Evolutionary conservation across 2,113 vertebrate species (phyloP).

Genomic region (Alaudala cheleensis): DNA sequence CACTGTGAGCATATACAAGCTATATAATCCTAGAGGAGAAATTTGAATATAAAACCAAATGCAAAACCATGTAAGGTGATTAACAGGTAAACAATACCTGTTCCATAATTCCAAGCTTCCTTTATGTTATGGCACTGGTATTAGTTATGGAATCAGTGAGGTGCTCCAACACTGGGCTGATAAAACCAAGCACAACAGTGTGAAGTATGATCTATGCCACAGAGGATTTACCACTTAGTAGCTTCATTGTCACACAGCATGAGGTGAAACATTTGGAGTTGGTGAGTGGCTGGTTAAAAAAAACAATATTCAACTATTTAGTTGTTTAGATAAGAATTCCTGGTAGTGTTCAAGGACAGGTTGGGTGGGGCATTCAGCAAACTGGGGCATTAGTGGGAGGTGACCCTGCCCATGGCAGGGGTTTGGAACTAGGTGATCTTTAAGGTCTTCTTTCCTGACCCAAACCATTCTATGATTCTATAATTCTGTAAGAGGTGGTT

Average conservation of each 20-base stretch:
- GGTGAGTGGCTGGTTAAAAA: not conserved
- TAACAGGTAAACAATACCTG: not conserved
- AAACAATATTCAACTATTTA: not conserved
- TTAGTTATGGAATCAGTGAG: not conserved
- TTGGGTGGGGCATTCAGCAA: not conserved
- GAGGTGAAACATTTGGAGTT: not conserved
- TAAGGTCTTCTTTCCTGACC: not conserved
- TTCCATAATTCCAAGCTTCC: not conserved
- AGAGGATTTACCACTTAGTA: not conserved
- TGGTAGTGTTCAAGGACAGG: not conserved
- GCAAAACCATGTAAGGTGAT: not conserved
- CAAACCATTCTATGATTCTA: not conserved
- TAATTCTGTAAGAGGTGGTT: not conserved
- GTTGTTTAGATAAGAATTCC: not conserved
- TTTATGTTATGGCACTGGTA: not conserved
- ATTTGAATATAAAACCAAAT: not conserved
- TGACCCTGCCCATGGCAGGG: not conserved
- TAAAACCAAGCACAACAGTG: not conserved
- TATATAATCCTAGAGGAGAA: not conserved
- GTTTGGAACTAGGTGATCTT: not conserved
- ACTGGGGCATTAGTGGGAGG: not conserved
- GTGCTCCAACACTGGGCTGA: not conserved
- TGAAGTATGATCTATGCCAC: not conserved
- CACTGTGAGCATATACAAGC: not conserved
- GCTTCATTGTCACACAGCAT: not conserved